These are phyloP conservation scores for Chironex yamaguchii DNA, from an alignment of 30 jellyfish, hydroid and myxozoan genomes.

Conservation along the genomic window DNA sequence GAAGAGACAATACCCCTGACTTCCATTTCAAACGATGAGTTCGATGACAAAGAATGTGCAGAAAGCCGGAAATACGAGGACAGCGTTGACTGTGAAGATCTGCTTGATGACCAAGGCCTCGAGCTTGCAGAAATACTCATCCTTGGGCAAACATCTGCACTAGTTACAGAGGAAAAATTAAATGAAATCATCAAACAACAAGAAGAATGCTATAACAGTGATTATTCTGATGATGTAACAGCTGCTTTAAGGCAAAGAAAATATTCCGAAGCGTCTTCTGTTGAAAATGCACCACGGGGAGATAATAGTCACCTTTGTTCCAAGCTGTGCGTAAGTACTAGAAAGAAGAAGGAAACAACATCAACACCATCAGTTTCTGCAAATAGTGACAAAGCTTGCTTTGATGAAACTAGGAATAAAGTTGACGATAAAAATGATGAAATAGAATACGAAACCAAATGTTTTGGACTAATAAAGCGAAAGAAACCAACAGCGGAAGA, in stretches of 20 bases:
- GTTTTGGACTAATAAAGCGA: background rate
- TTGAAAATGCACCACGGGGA: background rate
- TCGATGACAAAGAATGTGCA: no score
- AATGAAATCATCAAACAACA: background rate
- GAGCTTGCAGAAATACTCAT: background rate
- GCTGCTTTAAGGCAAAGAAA: no score
- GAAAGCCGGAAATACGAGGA: no score
- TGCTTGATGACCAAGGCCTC: background rate
- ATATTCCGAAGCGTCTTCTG: background rate
- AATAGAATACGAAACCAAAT: background rate
- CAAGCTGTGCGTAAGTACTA: background rate
- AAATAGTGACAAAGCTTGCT: background rate
- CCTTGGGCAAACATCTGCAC: background rate
- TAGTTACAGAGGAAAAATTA: background rate
- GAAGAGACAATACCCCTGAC: background rate
- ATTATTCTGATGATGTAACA: background rate
- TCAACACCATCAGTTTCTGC: background rate
- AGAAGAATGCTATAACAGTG: background rate
- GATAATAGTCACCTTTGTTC: no score
- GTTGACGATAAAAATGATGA: background rate
- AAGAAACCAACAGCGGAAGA: background rate
- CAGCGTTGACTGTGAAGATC: background rate
- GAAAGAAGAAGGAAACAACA: background rate
- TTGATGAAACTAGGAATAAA: no score
- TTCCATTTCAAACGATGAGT: background rate